Conservation (phyloP, 2,888 invertebrate species). For the Quadriops clusia region DNA sequence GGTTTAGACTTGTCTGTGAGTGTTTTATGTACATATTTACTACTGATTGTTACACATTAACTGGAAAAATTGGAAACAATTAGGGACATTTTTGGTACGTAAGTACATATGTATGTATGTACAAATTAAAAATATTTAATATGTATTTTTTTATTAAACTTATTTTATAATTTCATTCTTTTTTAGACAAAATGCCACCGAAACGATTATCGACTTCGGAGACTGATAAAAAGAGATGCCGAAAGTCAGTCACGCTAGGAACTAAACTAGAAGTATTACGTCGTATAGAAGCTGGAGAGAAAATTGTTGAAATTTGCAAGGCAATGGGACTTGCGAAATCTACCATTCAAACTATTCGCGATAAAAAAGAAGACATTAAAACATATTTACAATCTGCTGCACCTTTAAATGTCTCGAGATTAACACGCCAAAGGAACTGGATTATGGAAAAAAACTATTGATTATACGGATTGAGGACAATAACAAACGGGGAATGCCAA, state of each 20-base stretch:
- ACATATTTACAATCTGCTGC: too few species aligned
- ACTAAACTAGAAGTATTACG: too few species aligned
- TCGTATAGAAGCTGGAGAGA: too few species aligned
- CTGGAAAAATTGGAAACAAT: conserved; percentile 19
- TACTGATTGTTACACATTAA: conserved; percentile 19
- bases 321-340: too few species aligned
- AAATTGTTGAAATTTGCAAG: too few species aligned
- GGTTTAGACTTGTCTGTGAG: conserved; percentile 18
- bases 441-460: conserved; percentile 16
- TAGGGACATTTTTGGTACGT: conserved; percentile 19
- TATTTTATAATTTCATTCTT: conserved; percentile 15
- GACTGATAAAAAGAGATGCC: conserved; percentile 11
- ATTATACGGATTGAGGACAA: conserved; percentile 15
- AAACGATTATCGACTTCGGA: conserved; percentile 12
- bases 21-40: conserved; percentile 20
- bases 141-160: conserved; percentile 5
- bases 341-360: too few species aligned
- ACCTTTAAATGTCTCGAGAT: conserved; percentile 16
- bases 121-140: conserved; percentile 5
- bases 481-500: conserved; percentile 16
- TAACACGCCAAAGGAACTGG: conserved; percentile 15
- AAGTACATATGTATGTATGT: conserved; percentile 4
- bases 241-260: conserved; percentile 12
- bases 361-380: conserved; percentile 3
- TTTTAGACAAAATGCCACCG: conserved; percentile 13